Evolutionary conservation across 2,113 vertebrate species (phyloP).

Genomic region (Furnarius figulus): DNA sequence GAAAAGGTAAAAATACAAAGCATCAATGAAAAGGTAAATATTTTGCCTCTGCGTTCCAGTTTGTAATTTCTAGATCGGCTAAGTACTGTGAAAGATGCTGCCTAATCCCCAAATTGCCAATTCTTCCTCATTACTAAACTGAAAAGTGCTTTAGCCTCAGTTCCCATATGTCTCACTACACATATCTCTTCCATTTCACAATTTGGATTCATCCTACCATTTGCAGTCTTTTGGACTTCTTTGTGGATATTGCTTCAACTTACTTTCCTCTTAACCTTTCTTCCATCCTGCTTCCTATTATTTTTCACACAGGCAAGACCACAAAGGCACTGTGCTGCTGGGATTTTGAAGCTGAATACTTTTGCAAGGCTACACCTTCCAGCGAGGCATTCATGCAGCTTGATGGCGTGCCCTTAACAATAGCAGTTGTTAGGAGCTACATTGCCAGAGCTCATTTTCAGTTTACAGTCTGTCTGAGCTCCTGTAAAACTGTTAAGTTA

Average conservation of each 20-base stretch:
- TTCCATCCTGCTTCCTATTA: not conserved
- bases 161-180: not conserved
- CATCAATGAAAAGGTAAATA: not conserved
- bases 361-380: not conserved
- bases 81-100: not conserved
- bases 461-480: constrained; percentile 22
- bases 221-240: not conserved
- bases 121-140: not conserved
- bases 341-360: not conserved
- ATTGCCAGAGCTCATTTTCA: not conserved
- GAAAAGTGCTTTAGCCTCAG: not conserved
- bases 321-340: not conserved
- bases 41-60: not conserved
- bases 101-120: not conserved
- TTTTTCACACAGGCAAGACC: not conserved
- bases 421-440: not conserved
- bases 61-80: not conserved
- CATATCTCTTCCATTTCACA: not conserved
- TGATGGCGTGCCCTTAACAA: not conserved
- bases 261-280: not conserved
- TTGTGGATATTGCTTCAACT: not conserved
- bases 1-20: not conserved
- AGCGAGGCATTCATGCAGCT: not conserved
- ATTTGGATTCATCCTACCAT: not conserved
- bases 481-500: constrained; percentile 31